Evolutionary conservation across 2,797 vertebrate species (phyloP).

Genomic region (Stomatorhinus walkeri): DNA sequence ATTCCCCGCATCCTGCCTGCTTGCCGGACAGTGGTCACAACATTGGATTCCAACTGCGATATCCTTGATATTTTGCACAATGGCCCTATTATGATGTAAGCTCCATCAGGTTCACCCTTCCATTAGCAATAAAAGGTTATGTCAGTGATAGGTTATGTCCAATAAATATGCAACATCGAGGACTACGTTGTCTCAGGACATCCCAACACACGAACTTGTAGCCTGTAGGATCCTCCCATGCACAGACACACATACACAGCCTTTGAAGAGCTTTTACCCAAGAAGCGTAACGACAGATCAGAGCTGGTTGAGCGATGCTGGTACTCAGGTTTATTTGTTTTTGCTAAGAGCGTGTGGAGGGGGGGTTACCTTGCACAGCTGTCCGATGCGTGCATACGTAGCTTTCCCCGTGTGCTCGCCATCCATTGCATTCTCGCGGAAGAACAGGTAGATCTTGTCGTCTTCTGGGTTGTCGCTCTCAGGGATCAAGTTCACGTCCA

Average conservation of each 20-base stretch:
- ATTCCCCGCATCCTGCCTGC: too few species aligned
- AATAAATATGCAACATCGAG: background rate
- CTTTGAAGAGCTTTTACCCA: background rate
- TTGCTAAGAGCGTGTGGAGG: background rate
- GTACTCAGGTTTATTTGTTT: slow-evolving; percentile 1
- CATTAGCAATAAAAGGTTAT: slow-evolving; percentile 42
- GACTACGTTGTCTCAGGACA: background rate
- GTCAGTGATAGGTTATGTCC: slow-evolving; percentile 29
- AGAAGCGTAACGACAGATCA: background rate
- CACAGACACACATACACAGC: background rate
- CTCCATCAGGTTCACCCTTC: slow-evolving; percentile 32
- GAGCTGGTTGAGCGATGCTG: background rate
- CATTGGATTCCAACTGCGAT: slow-evolving; percentile 37
- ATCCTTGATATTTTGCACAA: slow-evolving; percentile 37
- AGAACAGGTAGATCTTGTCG: slow-evolving; percentile 97
- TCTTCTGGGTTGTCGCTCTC: slow-evolving; percentile 97
- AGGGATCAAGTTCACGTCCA: slow-evolving; percentile 82
- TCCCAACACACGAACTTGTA: background rate
- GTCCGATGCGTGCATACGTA: slow-evolving; percentile 89
- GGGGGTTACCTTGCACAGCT: slow-evolving; percentile 86
- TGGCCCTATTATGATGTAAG: slow-evolving; percentile 55
- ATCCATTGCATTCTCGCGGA: slow-evolving; percentile 93
- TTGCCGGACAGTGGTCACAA: too few species aligned
- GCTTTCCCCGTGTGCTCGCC: slow-evolving; percentile 93
- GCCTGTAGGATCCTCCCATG: background rate